Conservation (phyloP, 2,888 invertebrate species). For the Elaeidobius kamerunicus region DNA sequence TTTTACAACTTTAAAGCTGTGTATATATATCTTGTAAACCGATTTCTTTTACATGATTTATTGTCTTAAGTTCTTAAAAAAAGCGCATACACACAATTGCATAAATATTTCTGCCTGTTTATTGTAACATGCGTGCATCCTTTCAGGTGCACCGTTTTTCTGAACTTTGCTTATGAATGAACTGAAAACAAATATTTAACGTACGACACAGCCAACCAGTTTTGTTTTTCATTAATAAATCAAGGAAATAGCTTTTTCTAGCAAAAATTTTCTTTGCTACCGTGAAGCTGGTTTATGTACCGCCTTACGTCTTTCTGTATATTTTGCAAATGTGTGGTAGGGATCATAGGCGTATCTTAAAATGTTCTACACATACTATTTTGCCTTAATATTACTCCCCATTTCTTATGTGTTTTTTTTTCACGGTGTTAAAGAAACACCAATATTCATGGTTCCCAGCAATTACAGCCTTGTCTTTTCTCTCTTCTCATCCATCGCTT, state of each 20-base stretch:
- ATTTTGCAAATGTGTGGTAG: slow-evolving; percentile 7
- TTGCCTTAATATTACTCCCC: not conserved
- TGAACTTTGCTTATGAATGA: slow-evolving; percentile 13
- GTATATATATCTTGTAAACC: too few species aligned
- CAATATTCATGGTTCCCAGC: not conserved
- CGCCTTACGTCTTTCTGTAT: not conserved
- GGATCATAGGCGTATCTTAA: slow-evolving; percentile 4
- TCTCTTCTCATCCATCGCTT: not conserved
- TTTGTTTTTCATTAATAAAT: slow-evolving; percentile 13
- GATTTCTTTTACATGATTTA: too few species aligned
- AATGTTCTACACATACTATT: not conserved
- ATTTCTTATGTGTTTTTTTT: not conserved
- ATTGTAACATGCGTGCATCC: slow-evolving; percentile 18
- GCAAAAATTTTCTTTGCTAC: slow-evolving; percentile 15
- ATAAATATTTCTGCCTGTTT: slow-evolving; percentile 17
- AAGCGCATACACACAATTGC: slow-evolving; percentile 1
- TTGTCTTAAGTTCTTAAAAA: too few species aligned
- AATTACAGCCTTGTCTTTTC: not conserved
- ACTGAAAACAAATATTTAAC: slow-evolving; percentile 20
- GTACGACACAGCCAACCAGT: not conserved
- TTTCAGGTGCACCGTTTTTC: slow-evolving; percentile 23
- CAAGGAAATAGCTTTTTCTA: not conserved
- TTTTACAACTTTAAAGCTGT: too few species aligned
- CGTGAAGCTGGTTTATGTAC: slow-evolving; percentile 7
- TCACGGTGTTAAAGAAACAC: not conserved